phyloP scores from a whole-genome alignment of 2,888 invertebrate species.

The Nomada flava region DNA sequence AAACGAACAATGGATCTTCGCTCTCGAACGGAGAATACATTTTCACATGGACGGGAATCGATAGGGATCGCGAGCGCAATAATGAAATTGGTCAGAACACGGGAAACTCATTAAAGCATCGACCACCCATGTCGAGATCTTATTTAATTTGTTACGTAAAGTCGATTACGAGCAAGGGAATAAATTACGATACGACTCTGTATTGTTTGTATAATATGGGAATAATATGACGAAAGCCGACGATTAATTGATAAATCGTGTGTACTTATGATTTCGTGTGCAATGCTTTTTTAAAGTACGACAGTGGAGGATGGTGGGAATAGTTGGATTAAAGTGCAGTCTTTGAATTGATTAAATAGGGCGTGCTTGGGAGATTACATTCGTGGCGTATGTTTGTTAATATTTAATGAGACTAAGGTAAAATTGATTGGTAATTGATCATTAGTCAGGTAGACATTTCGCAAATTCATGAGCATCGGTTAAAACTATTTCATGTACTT shows the following conservation, averaged over 20 bases:
- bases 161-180: background rate
- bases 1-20: conserved; percentile 35
- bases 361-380: too few species aligned
- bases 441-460: too few species aligned
- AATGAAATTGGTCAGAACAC: conserved; percentile 22
- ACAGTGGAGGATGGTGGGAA: too few species aligned
- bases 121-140: background rate
- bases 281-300: too few species aligned
- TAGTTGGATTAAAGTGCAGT: too few species aligned
- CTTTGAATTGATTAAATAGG: too few species aligned
- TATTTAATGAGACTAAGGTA: too few species aligned
- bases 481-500: too few species aligned
- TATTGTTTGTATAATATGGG: background rate
- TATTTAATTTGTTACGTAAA: conserved; percentile 38
- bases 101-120: conserved; percentile 12
- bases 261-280: too few species aligned
- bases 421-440: too few species aligned
- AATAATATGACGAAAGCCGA: background rate
- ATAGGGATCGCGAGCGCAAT: conserved; percentile 31
- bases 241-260: background rate
- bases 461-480: too few species aligned
- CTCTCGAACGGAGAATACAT: conserved; percentile 48
- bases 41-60: conserved; percentile 13
- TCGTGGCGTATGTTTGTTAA: too few species aligned
- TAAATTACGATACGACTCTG: background rate